phyloP scores from a whole-genome alignment of 2,113 vertebrate genomes.

The Phalacrocorax pelagicus region DNA sequence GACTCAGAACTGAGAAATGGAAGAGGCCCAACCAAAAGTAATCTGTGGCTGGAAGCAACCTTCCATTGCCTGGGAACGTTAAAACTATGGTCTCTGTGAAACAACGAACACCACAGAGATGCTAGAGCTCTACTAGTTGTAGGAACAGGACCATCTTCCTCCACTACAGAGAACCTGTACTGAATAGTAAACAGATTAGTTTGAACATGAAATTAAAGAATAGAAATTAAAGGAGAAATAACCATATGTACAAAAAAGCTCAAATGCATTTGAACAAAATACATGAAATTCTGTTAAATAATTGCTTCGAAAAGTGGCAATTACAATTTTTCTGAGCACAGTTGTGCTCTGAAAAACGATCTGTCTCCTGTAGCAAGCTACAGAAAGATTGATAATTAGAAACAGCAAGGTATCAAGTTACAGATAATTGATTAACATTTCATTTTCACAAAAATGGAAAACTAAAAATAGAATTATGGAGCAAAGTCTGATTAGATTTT shows the following conservation, averaged over 20 bases:
- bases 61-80: neutral
- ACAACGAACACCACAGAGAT: neutral
- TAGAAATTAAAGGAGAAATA: neutral
- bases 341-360: neutral
- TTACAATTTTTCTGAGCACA: neutral
- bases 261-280: neutral
- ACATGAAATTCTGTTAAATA: neutral
- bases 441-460: conserved; percentile 2
- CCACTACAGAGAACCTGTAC: neutral
- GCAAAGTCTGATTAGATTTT: neutral
- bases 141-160: neutral
- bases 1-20: neutral
- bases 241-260: neutral
- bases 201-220: neutral
- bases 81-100: neutral
- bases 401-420: neutral
- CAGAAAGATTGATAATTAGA: neutral
- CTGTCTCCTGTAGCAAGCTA: neutral
- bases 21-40: neutral
- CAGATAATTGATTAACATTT: conserved; percentile 19
- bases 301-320: neutral
- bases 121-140: neutral
- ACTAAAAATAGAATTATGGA: neutral
- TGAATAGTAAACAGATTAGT: neutral
- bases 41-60: neutral